Base-by-base conservation (phyloP, 2,888 invertebrate genomes). In the Pseudanteris insignis region DNA sequence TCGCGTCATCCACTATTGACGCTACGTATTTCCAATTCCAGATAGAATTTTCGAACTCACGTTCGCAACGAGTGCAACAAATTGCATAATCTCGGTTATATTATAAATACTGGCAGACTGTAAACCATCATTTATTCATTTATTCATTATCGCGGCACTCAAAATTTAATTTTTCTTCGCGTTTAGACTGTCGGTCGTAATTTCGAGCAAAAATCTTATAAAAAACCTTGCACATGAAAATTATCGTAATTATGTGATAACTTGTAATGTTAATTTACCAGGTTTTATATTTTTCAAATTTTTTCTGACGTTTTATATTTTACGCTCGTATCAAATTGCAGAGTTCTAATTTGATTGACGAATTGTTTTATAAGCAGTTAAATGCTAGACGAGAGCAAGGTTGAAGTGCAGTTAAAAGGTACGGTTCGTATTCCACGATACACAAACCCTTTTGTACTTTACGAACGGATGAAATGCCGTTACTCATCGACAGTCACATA, bases 351-450 rank as follows among this genome's bases (percentile, higher is more conserved):
- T n/a, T n/a, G n/a, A n/a, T n/a, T n/a, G n/a, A n/a, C n/a, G n/a
- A n/a, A n/a, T n/a, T n/a, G n/a, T n/a, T n/a, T n/a, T n/a, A n/a
- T n/a, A n/a, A 38, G 13, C 3, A 14, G 25, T 48, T 15, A 13
- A 40, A 40, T 33, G 9, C 24, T 11, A 26, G 15, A 12, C 10
- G 18, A 11, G 12, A 51, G 36, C 33, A 26, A 14, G 25, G 33
- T 13, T 55, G 40, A 55, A 46, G 40, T 34, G 38, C 46, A 54
- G 38, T 54, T 46, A 46, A 54, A 54, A 54, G 54, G 38, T 40
- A 34, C 28, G 54, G 28, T 40, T 46, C 38, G 12, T 14, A 15
- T 46, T 32, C 15, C 11, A 26, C 11, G 12, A 29, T n/a, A 29
- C 32, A 13, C 13, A 29, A 21, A 40, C 46, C 54, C 46, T 46